Percentiles rank a stretch among this genome's conserved stretches.
These are phyloP conservation scores for Lagenorhynchus albirostris DNA, from an alignment of 2,113 vertebrate species.

Conservation along the genomic window DNA sequence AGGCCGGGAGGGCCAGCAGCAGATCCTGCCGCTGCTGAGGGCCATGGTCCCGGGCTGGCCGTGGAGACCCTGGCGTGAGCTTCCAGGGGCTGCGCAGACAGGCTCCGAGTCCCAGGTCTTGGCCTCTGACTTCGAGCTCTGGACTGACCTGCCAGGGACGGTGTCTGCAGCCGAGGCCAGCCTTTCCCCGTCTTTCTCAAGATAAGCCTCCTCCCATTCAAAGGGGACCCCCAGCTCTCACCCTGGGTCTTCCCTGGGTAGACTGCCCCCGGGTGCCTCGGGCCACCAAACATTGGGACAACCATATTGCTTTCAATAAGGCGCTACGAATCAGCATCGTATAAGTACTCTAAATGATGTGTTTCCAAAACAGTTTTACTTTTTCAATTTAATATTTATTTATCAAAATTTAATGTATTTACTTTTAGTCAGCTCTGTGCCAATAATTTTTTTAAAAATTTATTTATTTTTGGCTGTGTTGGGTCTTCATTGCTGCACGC, in stretches of 20 bases:
- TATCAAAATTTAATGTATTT: neutral
- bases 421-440: neutral
- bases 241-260: too few species aligned
- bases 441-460: neutral
- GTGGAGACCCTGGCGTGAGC: accelerated
- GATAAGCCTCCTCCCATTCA: neutral
- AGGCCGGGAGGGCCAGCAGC: neutral
- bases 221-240: neutral
- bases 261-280: neutral
- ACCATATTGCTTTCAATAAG: neutral
- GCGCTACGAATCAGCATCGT: accelerated
- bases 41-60: neutral
- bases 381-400: neutral
- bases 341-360: neutral
- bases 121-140: accelerated
- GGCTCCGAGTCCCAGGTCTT: neutral
- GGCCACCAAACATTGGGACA: accelerated
- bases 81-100: neutral
- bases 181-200: too few species aligned
- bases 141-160: neutral
- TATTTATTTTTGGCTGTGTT: too few species aligned
- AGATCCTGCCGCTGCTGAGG: neutral
- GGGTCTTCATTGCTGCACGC: too few species aligned
- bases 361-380: neutral
- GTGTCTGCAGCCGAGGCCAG: too few species aligned